phyloP scores from a whole-genome alignment of 1,140 invertebrate genomes.

The Idris sp. region DNA sequence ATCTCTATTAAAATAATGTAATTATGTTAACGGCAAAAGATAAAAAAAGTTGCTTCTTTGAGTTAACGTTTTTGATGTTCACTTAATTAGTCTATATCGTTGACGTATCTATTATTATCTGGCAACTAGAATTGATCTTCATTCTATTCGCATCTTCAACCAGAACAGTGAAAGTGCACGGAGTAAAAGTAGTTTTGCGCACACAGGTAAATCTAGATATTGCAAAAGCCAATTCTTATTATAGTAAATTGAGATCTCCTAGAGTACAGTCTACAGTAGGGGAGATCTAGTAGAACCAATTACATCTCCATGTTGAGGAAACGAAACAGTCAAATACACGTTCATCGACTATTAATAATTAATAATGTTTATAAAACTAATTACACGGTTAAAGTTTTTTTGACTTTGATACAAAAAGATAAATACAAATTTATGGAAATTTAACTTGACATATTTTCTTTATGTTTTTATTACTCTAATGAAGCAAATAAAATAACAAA shows the following conservation, averaged over 20 bases:
- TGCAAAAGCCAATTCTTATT: slow-evolving; percentile 61
- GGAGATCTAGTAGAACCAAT: slow-evolving; percentile 38
- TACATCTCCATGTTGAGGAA: slow-evolving; percentile 57
- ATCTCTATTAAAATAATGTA: no score
- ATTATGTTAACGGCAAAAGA: no score
- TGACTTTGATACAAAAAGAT: no score
- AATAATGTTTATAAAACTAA: no score
- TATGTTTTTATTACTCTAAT: no score
- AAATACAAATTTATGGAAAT: no score
- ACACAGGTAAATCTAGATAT: slow-evolving; percentile 16
- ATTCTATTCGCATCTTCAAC: slow-evolving; percentile 66
- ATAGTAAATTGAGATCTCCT: slow-evolving; percentile 71
- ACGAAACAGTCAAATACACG: slow-evolving; percentile 55
- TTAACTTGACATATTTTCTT: no score
- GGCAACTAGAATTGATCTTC: slow-evolving; percentile 50
- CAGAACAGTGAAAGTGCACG: slow-evolving; percentile 73
- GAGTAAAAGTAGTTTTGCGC: slow-evolving; percentile 73
- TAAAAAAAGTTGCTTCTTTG: slow-evolving; percentile 7
- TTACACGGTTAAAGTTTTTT: no score
- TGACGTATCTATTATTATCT: slow-evolving; percentile 53
- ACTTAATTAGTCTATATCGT: slow-evolving; percentile 35
- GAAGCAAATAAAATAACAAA: no score
- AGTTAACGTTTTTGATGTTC: slow-evolving; percentile 25
- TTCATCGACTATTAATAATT: no score
- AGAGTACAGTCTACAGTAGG: slow-evolving; percentile 43